phyloP scores from a whole-genome alignment of 2,113 vertebrate genomes.

The Neogale vison region DNA sequence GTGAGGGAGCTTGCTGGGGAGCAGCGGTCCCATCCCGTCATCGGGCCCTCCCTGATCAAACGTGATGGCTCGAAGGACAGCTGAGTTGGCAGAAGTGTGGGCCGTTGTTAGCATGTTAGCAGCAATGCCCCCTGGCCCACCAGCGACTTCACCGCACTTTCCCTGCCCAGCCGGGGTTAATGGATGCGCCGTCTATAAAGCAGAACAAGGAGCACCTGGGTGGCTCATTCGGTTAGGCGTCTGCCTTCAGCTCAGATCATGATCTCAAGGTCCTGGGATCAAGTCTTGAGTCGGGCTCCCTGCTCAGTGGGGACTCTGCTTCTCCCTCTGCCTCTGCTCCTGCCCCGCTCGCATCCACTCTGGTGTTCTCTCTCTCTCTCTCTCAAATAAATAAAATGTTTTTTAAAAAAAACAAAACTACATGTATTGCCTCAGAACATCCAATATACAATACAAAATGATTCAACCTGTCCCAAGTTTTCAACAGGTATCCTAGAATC shows the following conservation, averaged over 20 bases:
- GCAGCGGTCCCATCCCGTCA: background rate
- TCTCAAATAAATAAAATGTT: too few species aligned
- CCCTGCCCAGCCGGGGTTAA: background rate
- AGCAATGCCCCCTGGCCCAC: background rate
- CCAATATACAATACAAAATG: background rate
- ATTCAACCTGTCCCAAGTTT: background rate
- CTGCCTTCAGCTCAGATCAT: too few species aligned
- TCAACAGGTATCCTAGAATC: background rate
- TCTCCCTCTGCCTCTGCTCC: too few species aligned
- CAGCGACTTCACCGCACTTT: fast-evolving
- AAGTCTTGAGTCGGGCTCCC: too few species aligned
- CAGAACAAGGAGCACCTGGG: too few species aligned
- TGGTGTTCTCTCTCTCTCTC: too few species aligned
- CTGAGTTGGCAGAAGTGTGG: background rate
- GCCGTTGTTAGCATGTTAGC: fast-evolving
- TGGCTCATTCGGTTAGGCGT: too few species aligned
- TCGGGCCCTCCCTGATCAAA: background rate
- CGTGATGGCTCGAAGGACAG: background rate
- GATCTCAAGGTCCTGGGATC: too few species aligned
- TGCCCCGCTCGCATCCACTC: too few species aligned
- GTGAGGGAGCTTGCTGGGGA: background rate
- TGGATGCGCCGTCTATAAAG: background rate
- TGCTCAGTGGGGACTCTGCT: too few species aligned
- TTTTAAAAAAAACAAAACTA: background rate
- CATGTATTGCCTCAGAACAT: background rate